phyloP scores from a whole-genome alignment of 2,888 invertebrate species.

The Argyresthia albistria region DNA sequence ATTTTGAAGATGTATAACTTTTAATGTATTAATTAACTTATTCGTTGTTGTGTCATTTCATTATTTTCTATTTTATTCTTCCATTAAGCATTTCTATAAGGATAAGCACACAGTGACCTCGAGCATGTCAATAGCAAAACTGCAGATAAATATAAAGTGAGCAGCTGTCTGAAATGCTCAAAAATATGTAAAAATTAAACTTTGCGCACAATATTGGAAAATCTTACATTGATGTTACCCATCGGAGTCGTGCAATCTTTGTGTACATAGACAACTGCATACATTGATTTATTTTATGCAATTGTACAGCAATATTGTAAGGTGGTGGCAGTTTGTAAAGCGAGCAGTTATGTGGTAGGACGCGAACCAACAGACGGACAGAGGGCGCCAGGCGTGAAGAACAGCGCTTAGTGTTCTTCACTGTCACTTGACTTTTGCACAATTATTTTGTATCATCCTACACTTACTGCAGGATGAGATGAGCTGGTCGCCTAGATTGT shows the following conservation, averaged over 20 bases:
- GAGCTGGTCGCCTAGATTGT: too few relatives aligned
- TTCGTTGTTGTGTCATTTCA: conserved; percentile 66
- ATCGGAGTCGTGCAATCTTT: conserved; percentile 50
- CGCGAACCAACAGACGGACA: background rate
- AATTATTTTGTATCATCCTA: too few relatives aligned
- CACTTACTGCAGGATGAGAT: too few relatives aligned
- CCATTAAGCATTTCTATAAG: conserved; percentile 27
- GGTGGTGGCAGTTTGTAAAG: background rate
- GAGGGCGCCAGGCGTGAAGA: too few relatives aligned
- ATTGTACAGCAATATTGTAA: conserved; percentile 48
- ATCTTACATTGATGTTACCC: conserved; percentile 59
- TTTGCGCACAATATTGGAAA: conserved; percentile 68
- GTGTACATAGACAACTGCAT: conserved; percentile 40
- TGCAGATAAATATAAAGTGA: conserved; percentile 53
- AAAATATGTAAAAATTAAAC: conserved; percentile 64
- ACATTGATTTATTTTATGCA: conserved; percentile 53
- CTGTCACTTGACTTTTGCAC: too few relatives aligned
- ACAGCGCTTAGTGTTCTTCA: too few relatives aligned
- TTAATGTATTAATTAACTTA: conserved; percentile 50
- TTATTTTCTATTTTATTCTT: conserved; percentile 30
- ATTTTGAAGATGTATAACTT: conserved; percentile 60
- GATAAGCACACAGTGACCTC: conserved; percentile 35
- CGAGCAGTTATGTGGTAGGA: background rate
- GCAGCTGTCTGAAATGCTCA: conserved; percentile 69
- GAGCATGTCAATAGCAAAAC: conserved; percentile 69